Conservation (phyloP, 2,888 invertebrate species). For the Athetis lepigone region DNA sequence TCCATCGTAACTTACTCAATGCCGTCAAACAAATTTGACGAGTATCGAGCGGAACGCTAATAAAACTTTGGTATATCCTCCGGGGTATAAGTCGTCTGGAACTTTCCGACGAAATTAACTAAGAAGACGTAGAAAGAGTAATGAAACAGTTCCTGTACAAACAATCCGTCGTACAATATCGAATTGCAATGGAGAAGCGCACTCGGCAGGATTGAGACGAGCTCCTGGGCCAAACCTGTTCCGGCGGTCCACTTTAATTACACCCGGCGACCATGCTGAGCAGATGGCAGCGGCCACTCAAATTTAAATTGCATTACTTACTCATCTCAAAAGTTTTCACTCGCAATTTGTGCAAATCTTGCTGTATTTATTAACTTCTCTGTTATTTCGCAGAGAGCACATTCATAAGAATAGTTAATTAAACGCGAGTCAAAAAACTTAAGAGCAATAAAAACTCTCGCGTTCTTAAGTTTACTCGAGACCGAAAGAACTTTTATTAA, state of each 20-base stretch:
- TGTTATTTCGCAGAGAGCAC: constrained; percentile 2
- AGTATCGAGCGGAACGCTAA: constrained; percentile 44
- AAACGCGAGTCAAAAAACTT: constrained; percentile 2
- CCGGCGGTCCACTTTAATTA: constrained; percentile 61
- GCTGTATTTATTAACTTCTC: background rate
- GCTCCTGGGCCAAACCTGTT: constrained; percentile 68
- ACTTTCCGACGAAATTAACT: constrained; percentile 63
- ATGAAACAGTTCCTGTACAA: constrained; percentile 37
- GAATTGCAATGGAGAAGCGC: constrained; percentile 38
- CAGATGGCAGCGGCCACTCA: constrained; percentile 64
- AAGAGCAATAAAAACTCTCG: constrained; percentile 22
- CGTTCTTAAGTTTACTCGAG: background rate
- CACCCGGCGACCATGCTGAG: constrained; percentile 62
- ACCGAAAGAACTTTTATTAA: background rate
- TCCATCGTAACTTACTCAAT: constrained; percentile 36
- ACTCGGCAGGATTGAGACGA: constrained; percentile 43
- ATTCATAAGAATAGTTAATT: constrained; percentile 23
- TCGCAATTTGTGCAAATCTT: constrained; percentile 14
- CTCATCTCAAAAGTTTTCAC: constrained; percentile 30
- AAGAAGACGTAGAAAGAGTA: constrained; percentile 40
- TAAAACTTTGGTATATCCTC: constrained; percentile 64
- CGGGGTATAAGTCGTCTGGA: constrained; percentile 66
- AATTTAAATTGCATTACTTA: constrained; percentile 54
- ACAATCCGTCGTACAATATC: constrained; percentile 36
- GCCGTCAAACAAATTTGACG: constrained; percentile 56